Evolutionary conservation across 2,113 vertebrate genomes (phyloP).

Genomic region (Osmerus eperlanus): DNA sequence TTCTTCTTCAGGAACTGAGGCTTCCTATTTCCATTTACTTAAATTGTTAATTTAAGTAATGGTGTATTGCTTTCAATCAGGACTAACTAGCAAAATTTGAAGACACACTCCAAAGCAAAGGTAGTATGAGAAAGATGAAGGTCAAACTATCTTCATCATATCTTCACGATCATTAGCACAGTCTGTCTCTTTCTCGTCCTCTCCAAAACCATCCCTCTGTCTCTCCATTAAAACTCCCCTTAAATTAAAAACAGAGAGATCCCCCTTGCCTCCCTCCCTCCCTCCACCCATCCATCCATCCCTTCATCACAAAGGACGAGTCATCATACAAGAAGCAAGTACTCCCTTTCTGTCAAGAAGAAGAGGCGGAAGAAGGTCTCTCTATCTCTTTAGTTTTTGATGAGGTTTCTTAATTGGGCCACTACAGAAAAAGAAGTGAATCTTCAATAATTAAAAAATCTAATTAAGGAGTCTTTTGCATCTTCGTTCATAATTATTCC

Average conservation of each 20-base stretch:
- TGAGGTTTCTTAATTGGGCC: constrained; percentile 75
- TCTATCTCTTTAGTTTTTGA: constrained; percentile 70
- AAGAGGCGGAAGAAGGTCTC: constrained; percentile 23
- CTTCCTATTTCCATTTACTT: no score
- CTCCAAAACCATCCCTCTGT: constrained; percentile 7
- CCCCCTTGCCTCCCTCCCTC: constrained; percentile 30
- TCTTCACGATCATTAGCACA: constrained; percentile 48
- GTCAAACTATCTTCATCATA: constrained; percentile 48
- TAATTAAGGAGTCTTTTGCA: constrained; percentile 78
- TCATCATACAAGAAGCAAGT: constrained; percentile 60
- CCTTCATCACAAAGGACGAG: constrained; percentile 54
- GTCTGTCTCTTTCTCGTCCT: background rate
- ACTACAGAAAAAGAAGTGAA: constrained; percentile 72
- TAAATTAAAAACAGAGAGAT: constrained; percentile 60
- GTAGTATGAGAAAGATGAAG: constrained; percentile 28
- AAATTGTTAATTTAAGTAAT: constrained; percentile 12
- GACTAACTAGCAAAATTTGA: background rate
- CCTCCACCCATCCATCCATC: no score
- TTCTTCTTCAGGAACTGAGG: background rate
- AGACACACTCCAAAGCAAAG: constrained; percentile 5
- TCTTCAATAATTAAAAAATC: constrained; percentile 82
- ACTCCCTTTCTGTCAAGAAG: constrained; percentile 51
- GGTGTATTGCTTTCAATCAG: background rate
- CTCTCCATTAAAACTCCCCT: constrained; percentile 39
- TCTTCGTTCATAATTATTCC: constrained; percentile 75